Percentiles rank a stretch among this genome's conserved stretches.
phyloP scores from a whole-genome alignment of 1,140 invertebrate genomes.

The Diplogasteroides magnus region DNA sequence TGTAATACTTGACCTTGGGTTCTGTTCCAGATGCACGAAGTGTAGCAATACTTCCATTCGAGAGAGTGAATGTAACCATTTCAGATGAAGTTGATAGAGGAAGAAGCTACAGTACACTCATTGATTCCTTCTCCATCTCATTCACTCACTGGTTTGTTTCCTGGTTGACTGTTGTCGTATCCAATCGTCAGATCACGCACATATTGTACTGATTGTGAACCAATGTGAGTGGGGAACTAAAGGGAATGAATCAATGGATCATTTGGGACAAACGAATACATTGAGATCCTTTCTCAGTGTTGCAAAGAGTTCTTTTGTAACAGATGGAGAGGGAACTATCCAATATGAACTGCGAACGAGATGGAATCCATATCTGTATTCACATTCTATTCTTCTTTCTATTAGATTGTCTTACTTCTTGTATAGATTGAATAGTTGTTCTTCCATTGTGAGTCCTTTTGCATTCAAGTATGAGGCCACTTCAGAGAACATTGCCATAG shows the following conservation, averaged over 20 bases:
- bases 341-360: conserved; percentile 47
- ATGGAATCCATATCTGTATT: conserved; percentile 49
- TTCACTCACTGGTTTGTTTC: conserved; percentile 66
- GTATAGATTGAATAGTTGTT: conserved; percentile 78
- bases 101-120: conserved; percentile 61
- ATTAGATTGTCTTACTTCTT: no score
- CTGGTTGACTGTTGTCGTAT: conserved; percentile 71
- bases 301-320: conserved; percentile 42
- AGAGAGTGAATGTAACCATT: conserved; percentile 94
- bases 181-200: conserved; percentile 81
- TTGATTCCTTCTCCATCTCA: conserved; percentile 70
- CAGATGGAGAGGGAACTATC: conserved; percentile 41
- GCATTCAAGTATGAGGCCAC: conserved; percentile 70
- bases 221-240: conserved; percentile 73
- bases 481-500: conserved; percentile 73
- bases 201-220: conserved; percentile 68
- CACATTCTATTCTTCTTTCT: no score
- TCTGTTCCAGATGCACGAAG: conserved; percentile 94
- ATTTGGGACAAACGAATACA: background rate
- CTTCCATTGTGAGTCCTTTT: conserved; percentile 65
- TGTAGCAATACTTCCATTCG: conserved; percentile 77
- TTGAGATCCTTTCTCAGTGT: conserved; percentile 54
- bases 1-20: conserved; percentile 96
- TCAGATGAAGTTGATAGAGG: conserved; percentile 73
- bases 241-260: background rate